Conservation (phyloP, 2,888 invertebrate species). For the Trachelus tabidus region DNA sequence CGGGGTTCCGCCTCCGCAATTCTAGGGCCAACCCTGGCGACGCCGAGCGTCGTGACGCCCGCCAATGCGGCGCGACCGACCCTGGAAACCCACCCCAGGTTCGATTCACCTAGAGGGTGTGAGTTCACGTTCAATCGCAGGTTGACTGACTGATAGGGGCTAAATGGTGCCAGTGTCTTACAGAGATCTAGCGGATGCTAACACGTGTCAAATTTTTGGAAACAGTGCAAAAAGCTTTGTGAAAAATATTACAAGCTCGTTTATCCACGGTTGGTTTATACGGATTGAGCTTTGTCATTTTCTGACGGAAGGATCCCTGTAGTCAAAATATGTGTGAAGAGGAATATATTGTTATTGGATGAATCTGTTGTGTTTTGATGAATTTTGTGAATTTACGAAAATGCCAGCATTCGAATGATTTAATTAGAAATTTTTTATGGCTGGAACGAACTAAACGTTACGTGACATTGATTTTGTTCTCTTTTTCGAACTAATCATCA, state of each 20-base stretch:
- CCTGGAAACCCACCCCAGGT: constrained; percentile 43
- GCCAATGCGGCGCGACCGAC: constrained; percentile 47
- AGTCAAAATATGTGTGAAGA: background rate
- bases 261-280: background rate
- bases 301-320: background rate
- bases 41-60: constrained; percentile 44
- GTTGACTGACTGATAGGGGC: constrained; percentile 49
- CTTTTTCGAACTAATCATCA: background rate
- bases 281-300: background rate
- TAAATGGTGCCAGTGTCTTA: constrained; percentile 47
- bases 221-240: background rate
- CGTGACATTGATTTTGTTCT: background rate
- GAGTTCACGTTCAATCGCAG: constrained; percentile 41
- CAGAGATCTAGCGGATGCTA: constrained; percentile 32
- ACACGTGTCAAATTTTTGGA: constrained; percentile 35
- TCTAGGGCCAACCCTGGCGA: constrained; percentile 49
- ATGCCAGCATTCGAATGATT: background rate
- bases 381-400: background rate
- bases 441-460: background rate
- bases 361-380: background rate
- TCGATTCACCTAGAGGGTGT: constrained; percentile 19
- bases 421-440: background rate
- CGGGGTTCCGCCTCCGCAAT: constrained; percentile 46
- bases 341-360: background rate
- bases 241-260: background rate